These are phyloP conservation scores for Hemicrepidius hirtus DNA, from an alignment of 2,888 invertebrate species.

Conservation along the genomic window DNA sequence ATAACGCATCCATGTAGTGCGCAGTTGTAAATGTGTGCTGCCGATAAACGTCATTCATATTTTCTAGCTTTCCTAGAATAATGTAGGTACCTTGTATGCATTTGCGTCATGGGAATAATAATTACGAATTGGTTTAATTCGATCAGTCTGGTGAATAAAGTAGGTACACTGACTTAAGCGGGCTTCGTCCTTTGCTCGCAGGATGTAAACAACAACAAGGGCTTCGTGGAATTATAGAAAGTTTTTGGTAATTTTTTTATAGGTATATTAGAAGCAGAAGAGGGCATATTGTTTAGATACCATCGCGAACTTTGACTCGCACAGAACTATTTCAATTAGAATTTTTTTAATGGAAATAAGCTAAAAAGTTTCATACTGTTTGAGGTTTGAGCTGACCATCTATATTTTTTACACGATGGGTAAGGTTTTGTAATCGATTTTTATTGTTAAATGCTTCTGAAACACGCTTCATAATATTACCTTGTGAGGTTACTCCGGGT, in stretches of 20 bases:
- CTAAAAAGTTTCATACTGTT: not conserved
- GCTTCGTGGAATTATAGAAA: conserved; percentile 4
- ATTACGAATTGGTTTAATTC: conserved; percentile 34
- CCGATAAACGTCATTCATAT: conserved; percentile 34
- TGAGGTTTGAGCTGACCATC: not conserved
- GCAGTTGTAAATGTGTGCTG: conserved; percentile 35
- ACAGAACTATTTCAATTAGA: not conserved
- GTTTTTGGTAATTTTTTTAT: not conserved
- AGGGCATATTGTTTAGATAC: too few species aligned
- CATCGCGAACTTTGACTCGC: conserved; percentile 4
- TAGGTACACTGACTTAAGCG: conserved; percentile 3
- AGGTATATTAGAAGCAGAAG: not conserved
- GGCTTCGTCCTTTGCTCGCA: not conserved
- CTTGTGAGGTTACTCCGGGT: too few species aligned
- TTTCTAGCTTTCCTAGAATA: conserved; percentile 26
- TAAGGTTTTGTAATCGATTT: too few species aligned
- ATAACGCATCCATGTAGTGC: conserved; percentile 40
- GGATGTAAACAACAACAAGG: conserved; percentile 12
- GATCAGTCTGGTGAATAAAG: not conserved
- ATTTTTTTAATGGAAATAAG: not conserved
- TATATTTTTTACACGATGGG: too few species aligned
- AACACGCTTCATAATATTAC: too few species aligned
- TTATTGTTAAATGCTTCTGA: too few species aligned
- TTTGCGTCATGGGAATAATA: conserved; percentile 44
- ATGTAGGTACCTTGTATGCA: conserved; percentile 9